Percentiles rank a stretch among this genome's conserved stretches.
phyloP scores from a whole-genome alignment of 2,113 vertebrate species.

The Numida meleagris region DNA sequence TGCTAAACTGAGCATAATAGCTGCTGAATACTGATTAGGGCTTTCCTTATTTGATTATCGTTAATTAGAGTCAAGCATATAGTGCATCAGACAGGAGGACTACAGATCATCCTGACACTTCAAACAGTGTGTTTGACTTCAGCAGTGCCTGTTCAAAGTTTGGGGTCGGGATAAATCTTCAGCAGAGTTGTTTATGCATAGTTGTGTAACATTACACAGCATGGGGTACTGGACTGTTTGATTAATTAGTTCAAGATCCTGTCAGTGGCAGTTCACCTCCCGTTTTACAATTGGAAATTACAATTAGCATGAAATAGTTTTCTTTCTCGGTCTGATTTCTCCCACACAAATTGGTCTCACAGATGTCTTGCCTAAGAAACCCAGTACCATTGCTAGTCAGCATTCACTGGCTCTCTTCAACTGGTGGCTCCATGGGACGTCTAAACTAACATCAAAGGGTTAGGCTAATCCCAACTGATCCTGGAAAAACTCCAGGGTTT shows the following conservation, averaged over 20 bases:
- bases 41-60: conserved; percentile 70
- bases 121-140: conserved; percentile 50
- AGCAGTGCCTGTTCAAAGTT: conserved; percentile 46
- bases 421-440: neutral
- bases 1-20: conserved; percentile 42
- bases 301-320: conserved; percentile 56
- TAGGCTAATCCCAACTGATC: conserved; percentile 30
- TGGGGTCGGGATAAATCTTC: conserved; percentile 24
- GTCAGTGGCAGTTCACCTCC: conserved; percentile 35
- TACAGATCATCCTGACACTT: conserved; percentile 64
- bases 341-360: conserved; percentile 13
- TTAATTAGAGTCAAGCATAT: conserved; percentile 69
- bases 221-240: conserved; percentile 45
- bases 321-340: conserved; percentile 26
- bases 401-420: conserved; percentile 18
- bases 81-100: conserved; percentile 39
- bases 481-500: conserved; percentile 35
- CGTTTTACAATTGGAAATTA: conserved; percentile 9
- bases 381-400: neutral
- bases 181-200: conserved; percentile 57
- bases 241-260: conserved; percentile 67
- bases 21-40: conserved; percentile 59
- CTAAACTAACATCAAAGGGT: conserved; percentile 50
- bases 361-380: neutral
- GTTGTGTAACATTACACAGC: conserved; percentile 61